Percentiles rank a stretch among this genome's conserved stretches.
Conservation (phyloP, 2,888 invertebrate genomes). For the Lepetodrilus schrolli region DNA sequence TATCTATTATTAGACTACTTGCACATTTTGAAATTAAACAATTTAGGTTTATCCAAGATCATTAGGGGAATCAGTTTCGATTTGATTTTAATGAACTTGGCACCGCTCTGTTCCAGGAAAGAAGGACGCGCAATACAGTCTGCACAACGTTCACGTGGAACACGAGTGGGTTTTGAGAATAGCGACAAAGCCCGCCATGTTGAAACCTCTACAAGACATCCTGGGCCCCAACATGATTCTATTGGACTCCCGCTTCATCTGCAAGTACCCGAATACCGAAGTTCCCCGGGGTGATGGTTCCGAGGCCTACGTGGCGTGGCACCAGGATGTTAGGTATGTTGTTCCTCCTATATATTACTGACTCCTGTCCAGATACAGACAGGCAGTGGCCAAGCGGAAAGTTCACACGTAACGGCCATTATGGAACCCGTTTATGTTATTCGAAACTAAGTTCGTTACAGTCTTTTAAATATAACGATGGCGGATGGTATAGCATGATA, state of each 20-base stretch:
- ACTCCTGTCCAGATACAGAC: too few relatives aligned
- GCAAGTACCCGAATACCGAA: constrained; percentile 50
- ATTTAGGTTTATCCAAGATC: neutral
- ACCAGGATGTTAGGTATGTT: constrained; percentile 56
- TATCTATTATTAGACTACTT: too few relatives aligned
- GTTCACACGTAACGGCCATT: too few relatives aligned
- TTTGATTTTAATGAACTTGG: too few relatives aligned
- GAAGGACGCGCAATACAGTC: constrained; percentile 50
- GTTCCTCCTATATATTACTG: too few relatives aligned
- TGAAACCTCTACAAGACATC: constrained; percentile 47
- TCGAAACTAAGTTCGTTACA: too few relatives aligned
- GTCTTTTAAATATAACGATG: too few relatives aligned
- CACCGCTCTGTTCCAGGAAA: constrained; percentile 44
- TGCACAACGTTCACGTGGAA: constrained; percentile 54
- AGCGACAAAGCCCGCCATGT: constrained; percentile 47
- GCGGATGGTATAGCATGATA: too few relatives aligned
- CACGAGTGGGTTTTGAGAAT: constrained; percentile 52
- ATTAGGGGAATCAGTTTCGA: too few relatives aligned
- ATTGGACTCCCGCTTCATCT: constrained; percentile 59
- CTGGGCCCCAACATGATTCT: constrained; percentile 53
- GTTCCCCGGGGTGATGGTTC: constrained; percentile 33
- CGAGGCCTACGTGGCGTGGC: constrained; percentile 58
- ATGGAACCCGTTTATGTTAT: too few relatives aligned
- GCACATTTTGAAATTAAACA: too few relatives aligned
- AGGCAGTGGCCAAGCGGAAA: too few relatives aligned